Conservation (phyloP, 2,888 invertebrate genomes). For the Julus scanicus region DNA sequence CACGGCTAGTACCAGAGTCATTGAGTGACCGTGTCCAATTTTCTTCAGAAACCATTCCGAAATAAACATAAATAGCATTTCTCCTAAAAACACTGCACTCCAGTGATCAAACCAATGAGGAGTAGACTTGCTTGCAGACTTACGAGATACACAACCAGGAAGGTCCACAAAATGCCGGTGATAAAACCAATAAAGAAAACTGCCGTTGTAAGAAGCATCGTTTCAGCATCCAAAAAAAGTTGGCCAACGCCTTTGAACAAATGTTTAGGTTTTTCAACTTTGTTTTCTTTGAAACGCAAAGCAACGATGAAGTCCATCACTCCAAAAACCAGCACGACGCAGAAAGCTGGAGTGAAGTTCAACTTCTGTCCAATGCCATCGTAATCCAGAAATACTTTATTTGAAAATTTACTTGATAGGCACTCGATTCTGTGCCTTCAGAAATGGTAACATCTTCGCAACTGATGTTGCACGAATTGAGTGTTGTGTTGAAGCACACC, state of each 20-base stretch:
- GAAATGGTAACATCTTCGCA: background rate
- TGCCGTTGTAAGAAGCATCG: conserved; percentile 83
- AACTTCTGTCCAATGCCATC: conserved; percentile 69
- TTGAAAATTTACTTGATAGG: background rate
- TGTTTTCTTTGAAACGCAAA: conserved; percentile 59
- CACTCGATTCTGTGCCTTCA: background rate
- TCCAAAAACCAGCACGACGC: conserved; percentile 74
- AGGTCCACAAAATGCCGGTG: conserved; percentile 90
- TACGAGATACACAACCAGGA: conserved; percentile 72
- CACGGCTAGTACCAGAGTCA: conserved; percentile 82
- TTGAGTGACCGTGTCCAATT: conserved; percentile 83
- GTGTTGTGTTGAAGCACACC: background rate
- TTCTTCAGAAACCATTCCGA: conserved; percentile 86
- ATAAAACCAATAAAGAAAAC: conserved; percentile 84
- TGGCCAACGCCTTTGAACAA: conserved; percentile 32
- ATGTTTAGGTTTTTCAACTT: conserved; percentile 43
- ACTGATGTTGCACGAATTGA: background rate
- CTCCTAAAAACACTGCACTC: conserved; percentile 76
- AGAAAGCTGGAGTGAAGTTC: conserved; percentile 82
- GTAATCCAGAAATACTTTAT: conserved; percentile 31
- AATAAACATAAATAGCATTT: conserved; percentile 78
- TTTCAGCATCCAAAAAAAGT: conserved; percentile 70
- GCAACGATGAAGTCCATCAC: conserved; percentile 70
- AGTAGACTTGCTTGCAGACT: conserved; percentile 71
- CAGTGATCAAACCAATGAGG: conserved; percentile 75